These are phyloP conservation scores for Hoplodrina ambigua DNA, from an alignment of 2,888 invertebrate genomes.

Conservation along the genomic window DNA sequence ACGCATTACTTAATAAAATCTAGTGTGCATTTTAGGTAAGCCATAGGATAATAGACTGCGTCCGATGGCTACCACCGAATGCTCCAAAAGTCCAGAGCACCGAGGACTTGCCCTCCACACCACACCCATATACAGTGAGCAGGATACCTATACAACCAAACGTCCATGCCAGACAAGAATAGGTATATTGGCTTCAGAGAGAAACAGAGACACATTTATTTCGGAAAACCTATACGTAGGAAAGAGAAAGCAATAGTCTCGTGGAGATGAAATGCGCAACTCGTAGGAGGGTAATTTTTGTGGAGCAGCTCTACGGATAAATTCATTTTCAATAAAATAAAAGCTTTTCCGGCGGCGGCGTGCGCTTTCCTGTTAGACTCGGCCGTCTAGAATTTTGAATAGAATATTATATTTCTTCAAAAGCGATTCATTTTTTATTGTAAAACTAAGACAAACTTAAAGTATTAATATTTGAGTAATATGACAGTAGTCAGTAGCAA, in stretches of 20 bases:
- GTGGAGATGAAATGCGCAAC: slow-evolving; percentile 72
- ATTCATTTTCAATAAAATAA: slow-evolving; percentile 78
- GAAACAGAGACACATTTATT: slow-evolving; percentile 25
- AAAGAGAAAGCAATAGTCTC: slow-evolving; percentile 62
- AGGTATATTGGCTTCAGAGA: slow-evolving; percentile 40
- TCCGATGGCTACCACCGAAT: slow-evolving; percentile 14
- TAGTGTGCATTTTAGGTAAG: slow-evolving; percentile 47
- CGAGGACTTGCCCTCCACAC: slow-evolving; percentile 52
- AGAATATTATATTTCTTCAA: slow-evolving; percentile 36
- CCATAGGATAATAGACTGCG: slow-evolving; percentile 53
- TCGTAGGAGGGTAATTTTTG: slow-evolving; percentile 69
- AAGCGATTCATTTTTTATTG: slow-evolving; percentile 25
- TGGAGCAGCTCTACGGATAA: slow-evolving; percentile 75
- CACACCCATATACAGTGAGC: slow-evolving; percentile 58
- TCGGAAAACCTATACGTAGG: slow-evolving; percentile 49
- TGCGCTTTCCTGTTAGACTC: slow-evolving; percentile 50
- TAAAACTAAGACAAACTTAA: slow-evolving; percentile 3
- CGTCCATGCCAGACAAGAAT: slow-evolving; percentile 58
- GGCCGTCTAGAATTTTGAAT: slow-evolving; percentile 47
- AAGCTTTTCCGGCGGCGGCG: slow-evolving; percentile 63
- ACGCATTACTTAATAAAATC: no score
- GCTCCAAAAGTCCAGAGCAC: slow-evolving; percentile 36
- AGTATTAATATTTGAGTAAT: neutral
- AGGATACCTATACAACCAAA: slow-evolving; percentile 41
- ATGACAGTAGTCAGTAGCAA: no score